Base-by-base conservation (phyloP, 2,888 invertebrate species). In the Rhamnusium bicolor region DNA sequence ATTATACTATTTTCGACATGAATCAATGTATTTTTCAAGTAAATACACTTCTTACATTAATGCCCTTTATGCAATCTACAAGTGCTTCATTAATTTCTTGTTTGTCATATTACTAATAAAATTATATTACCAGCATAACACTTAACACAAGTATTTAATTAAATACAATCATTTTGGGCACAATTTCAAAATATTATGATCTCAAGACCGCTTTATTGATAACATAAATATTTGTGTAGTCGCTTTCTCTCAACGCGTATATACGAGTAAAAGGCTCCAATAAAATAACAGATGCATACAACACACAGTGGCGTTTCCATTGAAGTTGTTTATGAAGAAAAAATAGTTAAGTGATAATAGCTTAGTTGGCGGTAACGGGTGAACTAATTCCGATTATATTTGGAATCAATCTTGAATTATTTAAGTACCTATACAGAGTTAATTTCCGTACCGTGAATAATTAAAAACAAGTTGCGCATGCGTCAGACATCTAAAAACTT, bases 201-300 rank as follows among this genome's bases (percentile, higher is more conserved):
- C 67, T 60, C 58, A 68, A 56, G 73, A 62, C 69, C 56, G 71
- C 49, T 73, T 71, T 74, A 77, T 73, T 72, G 71, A 67, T 53
- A 73, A 75, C 67, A 72, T 76, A 73, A 78, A 76, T 78, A 72
- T 78, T 78, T 76, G 73, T 65, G 56, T 74, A 74, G 78, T 74
- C 78, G 74, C 74, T 72, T 76, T 74, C 69, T 76, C 75, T 75
- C 49, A 18, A 53, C 69, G 71, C 51, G 51, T 65, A 46, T 14
- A 24, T 46, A 47, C 27, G 47, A 56, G 19, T 60, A 68, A 74
- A 65, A 40, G 60, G 69, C 16, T 66, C 70, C 68, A 71, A 71
- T 74, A 72, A 63, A 78, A 75, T 73, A 76, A 78, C 73, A 78
- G 60, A 72, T 32, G 49, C 24, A 1, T n/a, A 4, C n/a, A 14